Evolutionary conservation across 1,140 invertebrate genomes (phyloP).

Genomic region (Drepana arcuata): DNA sequence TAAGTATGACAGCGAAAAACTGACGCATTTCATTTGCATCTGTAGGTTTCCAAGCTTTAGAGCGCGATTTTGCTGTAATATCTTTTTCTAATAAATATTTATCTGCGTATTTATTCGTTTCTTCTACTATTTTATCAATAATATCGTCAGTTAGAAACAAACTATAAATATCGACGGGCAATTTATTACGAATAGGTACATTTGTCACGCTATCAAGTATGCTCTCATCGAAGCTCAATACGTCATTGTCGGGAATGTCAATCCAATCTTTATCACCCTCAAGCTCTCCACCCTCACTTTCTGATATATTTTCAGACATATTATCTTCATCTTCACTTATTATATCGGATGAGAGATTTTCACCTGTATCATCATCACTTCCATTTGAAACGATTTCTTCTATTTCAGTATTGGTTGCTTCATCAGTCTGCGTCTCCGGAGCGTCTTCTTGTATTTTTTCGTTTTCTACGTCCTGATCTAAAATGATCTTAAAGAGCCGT

Average conservation of each 20-base stretch:
- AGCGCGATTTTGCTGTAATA: slow-evolving; percentile 10
- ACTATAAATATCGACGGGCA: slow-evolving; percentile 9
- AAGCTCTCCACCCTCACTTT: no score
- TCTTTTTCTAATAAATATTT: slow-evolving; percentile 10
- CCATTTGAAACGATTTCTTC: slow-evolving; percentile 8
- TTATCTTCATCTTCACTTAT: slow-evolving; percentile 9
- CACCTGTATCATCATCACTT: slow-evolving; percentile 7
- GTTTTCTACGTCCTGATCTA: slow-evolving; percentile 8
- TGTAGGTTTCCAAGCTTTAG: slow-evolving; percentile 11
- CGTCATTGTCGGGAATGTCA: no score
- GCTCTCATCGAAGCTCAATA: slow-evolving; percentile 12
- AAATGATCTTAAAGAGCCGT: no score
- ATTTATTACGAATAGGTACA: slow-evolving; percentile 11
- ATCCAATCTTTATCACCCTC: no score
- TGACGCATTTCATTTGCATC: slow-evolving; percentile 9
- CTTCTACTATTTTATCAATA: slow-evolving; percentile 14
- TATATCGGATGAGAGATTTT: slow-evolving; percentile 12
- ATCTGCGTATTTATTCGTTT: slow-evolving; percentile 16
- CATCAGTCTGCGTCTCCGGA: slow-evolving; percentile 10
- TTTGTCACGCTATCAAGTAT: slow-evolving; percentile 7
- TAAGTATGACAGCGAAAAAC: slow-evolving; percentile 10
- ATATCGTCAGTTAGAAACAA: slow-evolving; percentile 15
- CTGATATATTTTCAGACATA: slow-evolving; percentile 10
- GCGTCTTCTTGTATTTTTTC: slow-evolving; percentile 9
- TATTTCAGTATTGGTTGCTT: slow-evolving; percentile 8